Evolutionary conservation across 2,113 vertebrate species (phyloP), one percentile per base, ranked within the genome.

Genomic region (Ciconia boyciana): DNA sequence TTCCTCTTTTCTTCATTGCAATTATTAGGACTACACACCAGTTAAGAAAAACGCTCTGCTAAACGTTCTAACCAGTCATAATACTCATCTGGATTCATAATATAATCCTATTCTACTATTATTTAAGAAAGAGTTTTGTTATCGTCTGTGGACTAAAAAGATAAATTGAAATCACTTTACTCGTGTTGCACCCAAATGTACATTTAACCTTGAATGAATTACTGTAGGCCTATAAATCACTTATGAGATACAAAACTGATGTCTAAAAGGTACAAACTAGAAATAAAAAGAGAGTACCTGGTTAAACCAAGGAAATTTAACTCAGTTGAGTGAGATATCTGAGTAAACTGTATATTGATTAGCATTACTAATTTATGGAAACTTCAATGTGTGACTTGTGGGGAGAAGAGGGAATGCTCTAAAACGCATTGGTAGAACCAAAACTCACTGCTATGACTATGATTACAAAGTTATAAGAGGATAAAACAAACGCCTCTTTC

Each of bases 321-420:
- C 26, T 90, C 39, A 36, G 26, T 16, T 21, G 34, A 75, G 14
- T 22, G 15, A 54, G 31, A 43, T 12, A 48, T n/a, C 13, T 1
- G 25, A 72, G 6, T 29, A 86, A 64, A 65, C 13, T n/a, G 2
- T 34, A 14, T 31, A 25, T 24, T 49, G 65, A 76, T 61, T 62
- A 43, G 24, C 8, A 13, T n/a, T 5, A 31, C 6, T 46, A 11
- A 71, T 43, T 46, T 44, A 77, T 1, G 20, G 72, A 39, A 93
- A 36, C 2, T 21, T 70, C 8, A 10, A 4, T 12, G 24, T 19
- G n/a, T 32, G 11, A 55, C 29, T 16, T 1, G 0, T 2, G 5
- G n/a, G 36, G 16, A 43, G 46, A 66, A 82, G 52, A 54, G 8
- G 1, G 11, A 85, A 43, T 0, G 2, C 5, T 28, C 36, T 46